Base-by-base conservation (phyloP, 2,888 invertebrate species). In the Cyaniris semiargus region DNA sequence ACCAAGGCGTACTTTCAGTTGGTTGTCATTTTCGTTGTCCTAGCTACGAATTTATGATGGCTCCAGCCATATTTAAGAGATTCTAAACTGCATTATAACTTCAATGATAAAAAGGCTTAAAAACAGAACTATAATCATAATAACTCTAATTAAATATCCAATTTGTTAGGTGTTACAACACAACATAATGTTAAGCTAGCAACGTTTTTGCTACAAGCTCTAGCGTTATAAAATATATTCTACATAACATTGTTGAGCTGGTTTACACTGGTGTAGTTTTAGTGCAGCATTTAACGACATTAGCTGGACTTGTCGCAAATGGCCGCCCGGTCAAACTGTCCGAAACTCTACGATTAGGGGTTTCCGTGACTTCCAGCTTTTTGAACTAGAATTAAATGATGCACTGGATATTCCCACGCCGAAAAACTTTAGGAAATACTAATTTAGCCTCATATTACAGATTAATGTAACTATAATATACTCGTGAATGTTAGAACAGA, bases 231-330 rank as follows among this genome's bases (percentile, higher is more conserved):
- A 38, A 71, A 34, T 38, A 71, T 38, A 71, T 71, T 71, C 34
- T 13, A 38, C 71, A 71, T 71, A 71, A 38, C 71, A 71, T 71
- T 71, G 71, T 34, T 71, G 38, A 34, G 38, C 38, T 38, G n/a
- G 23, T 74, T 48, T 18, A 74, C 74, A 48, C 48, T 53, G 48
- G 74, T 27, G 74, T 53, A 74, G 48, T 53, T 74, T 74, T 53
- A 74, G 83, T 84, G 82, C 78, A 82, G 78, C 71, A 85, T 89
- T 88, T 87, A 88, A 89, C 86, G 86, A 87, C 86, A 89, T 88
- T 88, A 88, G 84, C 85, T 81, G 82, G 82, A 84, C 82, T 82
- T 82, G 86, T 86, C 88, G 84, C 85, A 85, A 84, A 82, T 81
- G 83, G 84, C 81, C 82, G 83, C 82, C 82, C 83, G 82, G 83